Evolutionary conservation across 2,113 vertebrate genomes (phyloP).

Genomic region (Paradisaea rubra): DNA sequence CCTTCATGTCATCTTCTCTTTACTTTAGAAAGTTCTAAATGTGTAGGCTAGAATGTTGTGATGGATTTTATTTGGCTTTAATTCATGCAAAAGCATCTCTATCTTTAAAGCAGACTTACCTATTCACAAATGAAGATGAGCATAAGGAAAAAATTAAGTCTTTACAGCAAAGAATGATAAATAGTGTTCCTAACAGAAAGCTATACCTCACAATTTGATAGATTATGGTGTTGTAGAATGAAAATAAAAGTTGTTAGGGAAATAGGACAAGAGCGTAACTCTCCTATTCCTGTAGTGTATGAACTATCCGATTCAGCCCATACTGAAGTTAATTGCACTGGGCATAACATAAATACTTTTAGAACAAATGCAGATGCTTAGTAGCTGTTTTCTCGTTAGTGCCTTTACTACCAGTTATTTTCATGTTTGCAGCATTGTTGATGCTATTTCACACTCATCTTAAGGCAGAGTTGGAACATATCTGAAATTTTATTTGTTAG

Average conservation of each 20-base stretch:
- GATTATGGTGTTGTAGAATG: neutral
- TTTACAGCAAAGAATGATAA: neutral
- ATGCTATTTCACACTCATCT: neutral
- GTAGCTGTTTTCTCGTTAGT: neutral
- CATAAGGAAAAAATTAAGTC: neutral
- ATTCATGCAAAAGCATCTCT: neutral
- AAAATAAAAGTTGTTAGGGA: neutral
- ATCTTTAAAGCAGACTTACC: neutral
- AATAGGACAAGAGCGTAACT: neutral
- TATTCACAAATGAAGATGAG: neutral
- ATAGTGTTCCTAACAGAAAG: neutral
- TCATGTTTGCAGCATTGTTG: neutral
- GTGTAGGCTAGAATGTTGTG: neutral
- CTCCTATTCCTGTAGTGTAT: neutral
- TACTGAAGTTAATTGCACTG: neutral
- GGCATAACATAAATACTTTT: neutral
- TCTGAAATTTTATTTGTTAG: neutral
- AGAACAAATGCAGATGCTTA: neutral
- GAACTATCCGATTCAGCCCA: neutral
- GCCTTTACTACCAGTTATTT: neutral
- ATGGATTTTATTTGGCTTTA: neutral
- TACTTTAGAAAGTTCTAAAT: neutral
- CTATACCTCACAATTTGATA: neutral
- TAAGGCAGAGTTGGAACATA: neutral
- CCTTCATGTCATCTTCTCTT: neutral